Evolutionary conservation across 1,140 invertebrate species (phyloP).

Genomic region (Adelges cooleyi): DNA sequence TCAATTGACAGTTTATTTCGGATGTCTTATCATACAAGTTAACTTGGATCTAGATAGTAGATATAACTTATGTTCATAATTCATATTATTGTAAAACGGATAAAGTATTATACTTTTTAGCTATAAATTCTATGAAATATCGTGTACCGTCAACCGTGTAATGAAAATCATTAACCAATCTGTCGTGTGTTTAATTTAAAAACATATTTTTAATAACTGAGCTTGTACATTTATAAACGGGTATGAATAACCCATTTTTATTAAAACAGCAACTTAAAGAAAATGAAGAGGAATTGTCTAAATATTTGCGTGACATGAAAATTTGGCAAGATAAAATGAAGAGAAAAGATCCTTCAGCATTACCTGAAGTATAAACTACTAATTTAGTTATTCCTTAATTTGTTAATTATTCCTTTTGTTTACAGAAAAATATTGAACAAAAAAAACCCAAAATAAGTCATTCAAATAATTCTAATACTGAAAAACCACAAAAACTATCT

Average conservation of each 20-base stretch:
- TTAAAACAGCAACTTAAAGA: constrained; percentile 57
- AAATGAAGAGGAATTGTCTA: constrained; percentile 60
- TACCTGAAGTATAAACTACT: constrained; percentile 32
- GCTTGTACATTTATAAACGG: too few species aligned
- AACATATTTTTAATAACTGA: too few species aligned
- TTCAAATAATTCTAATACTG: constrained; percentile 31
- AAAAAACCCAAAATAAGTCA: constrained; percentile 37
- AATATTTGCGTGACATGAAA: constrained; percentile 61
- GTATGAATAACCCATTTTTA: constrained; percentile 41
- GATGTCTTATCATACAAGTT: too few species aligned
- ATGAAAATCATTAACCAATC: too few species aligned
- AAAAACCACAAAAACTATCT: constrained; percentile 36
- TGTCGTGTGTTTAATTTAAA: too few species aligned
- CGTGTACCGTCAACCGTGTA: too few species aligned
- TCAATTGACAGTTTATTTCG: too few species aligned
- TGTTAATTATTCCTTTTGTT: constrained; percentile 45
- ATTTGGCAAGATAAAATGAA: constrained; percentile 77
- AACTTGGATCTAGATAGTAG: too few species aligned
- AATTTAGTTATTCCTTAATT: constrained; percentile 26
- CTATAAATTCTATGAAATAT: too few species aligned
- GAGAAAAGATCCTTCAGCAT: constrained; percentile 55
- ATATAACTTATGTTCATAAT: too few species aligned
- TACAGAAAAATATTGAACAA: constrained; percentile 35
- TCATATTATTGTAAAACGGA: too few species aligned
- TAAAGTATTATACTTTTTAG: too few species aligned